Evolutionary conservation across 2,113 vertebrate genomes (phyloP).

Genomic region (Otus sunia): DNA sequence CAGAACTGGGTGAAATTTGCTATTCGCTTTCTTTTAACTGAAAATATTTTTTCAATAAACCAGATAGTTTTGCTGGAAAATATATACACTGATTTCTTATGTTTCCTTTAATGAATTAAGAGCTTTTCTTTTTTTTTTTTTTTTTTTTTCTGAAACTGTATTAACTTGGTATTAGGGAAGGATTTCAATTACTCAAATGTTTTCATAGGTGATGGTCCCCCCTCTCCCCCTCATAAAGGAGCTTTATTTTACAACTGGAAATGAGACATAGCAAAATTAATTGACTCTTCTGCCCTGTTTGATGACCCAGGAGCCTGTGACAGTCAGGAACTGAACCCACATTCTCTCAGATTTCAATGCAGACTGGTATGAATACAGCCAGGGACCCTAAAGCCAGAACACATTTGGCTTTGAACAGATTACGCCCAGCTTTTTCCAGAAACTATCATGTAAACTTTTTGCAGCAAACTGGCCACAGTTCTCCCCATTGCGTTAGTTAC

Average conservation of each 20-base stretch:
- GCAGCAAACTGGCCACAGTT: neutral
- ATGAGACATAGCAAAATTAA: neutral
- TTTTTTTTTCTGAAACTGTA: neutral
- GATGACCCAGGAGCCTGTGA: neutral
- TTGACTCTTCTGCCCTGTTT: neutral
- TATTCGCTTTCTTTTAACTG: neutral
- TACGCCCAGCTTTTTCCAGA: neutral
- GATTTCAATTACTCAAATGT: neutral
- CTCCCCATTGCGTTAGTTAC: neutral
- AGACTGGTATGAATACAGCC: neutral
- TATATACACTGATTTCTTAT: neutral
- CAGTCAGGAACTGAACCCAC: neutral
- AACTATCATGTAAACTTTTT: neutral
- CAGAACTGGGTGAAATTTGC: neutral
- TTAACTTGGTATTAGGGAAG: neutral
- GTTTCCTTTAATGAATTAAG: neutral
- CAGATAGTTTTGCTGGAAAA: neutral
- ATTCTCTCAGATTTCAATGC: neutral
- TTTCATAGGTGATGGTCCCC: neutral
- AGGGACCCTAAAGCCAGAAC: neutral
- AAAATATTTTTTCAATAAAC: neutral
- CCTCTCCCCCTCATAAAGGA: neutral
- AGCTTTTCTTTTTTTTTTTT: neutral
- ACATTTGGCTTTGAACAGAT: neutral
- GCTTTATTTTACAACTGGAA: neutral